Evolutionary conservation across 2,113 vertebrate species (phyloP).

Genomic region (Propithecus coquereli): DNA sequence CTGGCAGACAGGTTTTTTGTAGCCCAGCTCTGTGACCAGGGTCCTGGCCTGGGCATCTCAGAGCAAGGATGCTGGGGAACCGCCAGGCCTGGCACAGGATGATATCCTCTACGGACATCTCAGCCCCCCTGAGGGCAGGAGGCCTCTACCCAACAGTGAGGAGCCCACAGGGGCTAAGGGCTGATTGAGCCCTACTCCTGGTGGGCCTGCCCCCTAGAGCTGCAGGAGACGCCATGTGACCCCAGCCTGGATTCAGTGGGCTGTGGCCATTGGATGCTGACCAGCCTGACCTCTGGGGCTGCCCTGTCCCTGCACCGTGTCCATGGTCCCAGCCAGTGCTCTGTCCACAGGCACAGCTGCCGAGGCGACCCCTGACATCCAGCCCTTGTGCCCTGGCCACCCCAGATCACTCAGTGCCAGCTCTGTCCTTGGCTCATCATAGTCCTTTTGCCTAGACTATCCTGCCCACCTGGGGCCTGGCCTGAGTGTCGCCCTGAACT

Average conservation of each 20-base stretch:
- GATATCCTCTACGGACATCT: neutral
- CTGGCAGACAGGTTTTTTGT: neutral
- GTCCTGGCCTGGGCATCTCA: neutral
- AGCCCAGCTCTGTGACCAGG: neutral
- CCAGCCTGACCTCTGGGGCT: neutral
- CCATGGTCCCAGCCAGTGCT: neutral
- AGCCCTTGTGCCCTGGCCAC: neutral
- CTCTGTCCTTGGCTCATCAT: neutral
- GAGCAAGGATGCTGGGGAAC: neutral
- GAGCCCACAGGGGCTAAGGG: neutral
- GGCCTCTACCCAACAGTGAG: neutral
- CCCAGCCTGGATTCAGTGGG: neutral
- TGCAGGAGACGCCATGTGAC: neutral
- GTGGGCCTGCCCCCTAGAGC: too few relatives aligned
- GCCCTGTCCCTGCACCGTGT: neutral
- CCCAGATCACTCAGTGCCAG: neutral
- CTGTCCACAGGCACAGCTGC: neutral
- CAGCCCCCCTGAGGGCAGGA: neutral
- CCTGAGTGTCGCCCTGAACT: neutral
- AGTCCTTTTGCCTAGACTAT: neutral
- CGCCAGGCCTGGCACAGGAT: neutral
- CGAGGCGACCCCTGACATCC: neutral
- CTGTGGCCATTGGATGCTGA: neutral
- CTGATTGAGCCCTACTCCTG: neutral
- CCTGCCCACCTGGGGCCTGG: neutral